These are phyloP conservation scores for Zygaena filipendulae DNA, from an alignment of 2,888 invertebrate genomes.

Conservation along the genomic window DNA sequence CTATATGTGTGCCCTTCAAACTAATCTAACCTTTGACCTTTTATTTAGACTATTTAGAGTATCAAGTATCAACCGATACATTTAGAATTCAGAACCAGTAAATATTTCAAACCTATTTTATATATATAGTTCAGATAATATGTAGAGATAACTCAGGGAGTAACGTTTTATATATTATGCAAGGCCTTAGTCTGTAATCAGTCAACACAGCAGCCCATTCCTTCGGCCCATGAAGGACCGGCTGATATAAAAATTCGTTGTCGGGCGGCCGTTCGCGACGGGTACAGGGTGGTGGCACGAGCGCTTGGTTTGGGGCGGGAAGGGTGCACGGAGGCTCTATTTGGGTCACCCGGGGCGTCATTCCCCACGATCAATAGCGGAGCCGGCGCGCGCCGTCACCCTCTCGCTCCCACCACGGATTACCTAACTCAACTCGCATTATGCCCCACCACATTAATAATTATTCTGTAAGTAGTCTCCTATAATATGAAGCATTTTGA, in stretches of 20 bases:
- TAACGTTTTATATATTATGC: constrained; percentile 40
- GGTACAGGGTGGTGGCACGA: constrained; percentile 28
- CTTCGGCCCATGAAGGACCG: constrained; percentile 47
- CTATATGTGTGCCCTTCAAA: too few relatives aligned
- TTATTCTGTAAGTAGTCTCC: constrained; percentile 52
- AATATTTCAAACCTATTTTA: too few relatives aligned
- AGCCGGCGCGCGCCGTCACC: constrained; percentile 57
- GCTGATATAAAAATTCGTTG: constrained; percentile 66
- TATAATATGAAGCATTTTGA: constrained; percentile 35
- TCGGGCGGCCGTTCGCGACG: constrained; percentile 42
- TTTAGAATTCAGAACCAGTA: too few relatives aligned
- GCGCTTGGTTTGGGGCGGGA: constrained; percentile 23
- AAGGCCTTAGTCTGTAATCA: constrained; percentile 48
- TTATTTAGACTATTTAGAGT: too few relatives aligned
- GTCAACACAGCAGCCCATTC: constrained; percentile 43
- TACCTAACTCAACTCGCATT: constrained; percentile 59
- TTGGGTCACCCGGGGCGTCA: constrained; percentile 70
- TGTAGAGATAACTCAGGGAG: constrained; percentile 34
- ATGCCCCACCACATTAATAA: constrained; percentile 57
- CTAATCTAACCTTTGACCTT: too few relatives aligned
- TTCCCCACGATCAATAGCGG: constrained; percentile 60
- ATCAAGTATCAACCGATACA: too few relatives aligned
- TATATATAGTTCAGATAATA: too few relatives aligned
- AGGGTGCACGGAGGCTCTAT: constrained; percentile 59
- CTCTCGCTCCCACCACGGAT: constrained; percentile 41